Percentiles rank a stretch among this genome's conserved stretches.
These are phyloP conservation scores for Scaptomyza graminum DNA, from an alignment of 1,140 invertebrate species.

Conservation along the genomic window DNA sequence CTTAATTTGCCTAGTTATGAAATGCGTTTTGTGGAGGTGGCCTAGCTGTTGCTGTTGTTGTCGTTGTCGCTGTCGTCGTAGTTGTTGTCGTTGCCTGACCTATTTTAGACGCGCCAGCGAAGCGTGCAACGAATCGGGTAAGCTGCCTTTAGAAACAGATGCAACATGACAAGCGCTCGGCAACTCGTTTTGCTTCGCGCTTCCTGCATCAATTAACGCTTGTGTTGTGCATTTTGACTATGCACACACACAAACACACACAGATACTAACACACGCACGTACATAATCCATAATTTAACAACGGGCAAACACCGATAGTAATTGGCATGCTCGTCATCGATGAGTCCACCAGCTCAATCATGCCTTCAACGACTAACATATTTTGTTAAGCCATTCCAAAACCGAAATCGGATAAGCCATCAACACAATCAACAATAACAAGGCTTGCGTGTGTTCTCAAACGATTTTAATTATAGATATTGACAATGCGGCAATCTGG, in stretches of 20 bases:
- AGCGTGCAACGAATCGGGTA: constrained; percentile 46
- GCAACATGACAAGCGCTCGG: constrained; percentile 60
- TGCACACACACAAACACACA: constrained; percentile 1
- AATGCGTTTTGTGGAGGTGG: constrained; percentile 47
- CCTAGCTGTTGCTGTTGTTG: constrained; percentile 16
- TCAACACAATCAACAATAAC: constrained; percentile 15
- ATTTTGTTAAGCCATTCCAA: constrained; percentile 46
- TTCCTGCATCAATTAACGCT: constrained; percentile 77
- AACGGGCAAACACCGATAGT: constrained; percentile 27
- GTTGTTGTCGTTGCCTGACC: constrained; percentile 64
- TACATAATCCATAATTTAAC: constrained; percentile 68
- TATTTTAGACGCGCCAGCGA: constrained; percentile 59
- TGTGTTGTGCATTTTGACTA: constrained; percentile 9
- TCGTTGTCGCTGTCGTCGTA: constrained; percentile 11
- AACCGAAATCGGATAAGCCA: constrained; percentile 61
- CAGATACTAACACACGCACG: constrained; percentile 14
- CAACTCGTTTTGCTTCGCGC: constrained; percentile 66
- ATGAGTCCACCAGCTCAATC: constrained; percentile 73
- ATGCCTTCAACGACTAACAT: constrained; percentile 70
- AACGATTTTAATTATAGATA: constrained; percentile 80
- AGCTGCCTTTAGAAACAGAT: constrained; percentile 51
- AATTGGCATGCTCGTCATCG: constrained; percentile 59
- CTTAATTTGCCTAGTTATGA: constrained; percentile 71
- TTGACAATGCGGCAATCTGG: constrained; percentile 60
- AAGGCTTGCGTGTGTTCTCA: constrained; percentile 72